A percentile compares a stretch with the other conserved stretches of the same genome.
Evolutionary conservation across 1,140 invertebrate species (phyloP).

Genomic region (Colletes gigas): DNA sequence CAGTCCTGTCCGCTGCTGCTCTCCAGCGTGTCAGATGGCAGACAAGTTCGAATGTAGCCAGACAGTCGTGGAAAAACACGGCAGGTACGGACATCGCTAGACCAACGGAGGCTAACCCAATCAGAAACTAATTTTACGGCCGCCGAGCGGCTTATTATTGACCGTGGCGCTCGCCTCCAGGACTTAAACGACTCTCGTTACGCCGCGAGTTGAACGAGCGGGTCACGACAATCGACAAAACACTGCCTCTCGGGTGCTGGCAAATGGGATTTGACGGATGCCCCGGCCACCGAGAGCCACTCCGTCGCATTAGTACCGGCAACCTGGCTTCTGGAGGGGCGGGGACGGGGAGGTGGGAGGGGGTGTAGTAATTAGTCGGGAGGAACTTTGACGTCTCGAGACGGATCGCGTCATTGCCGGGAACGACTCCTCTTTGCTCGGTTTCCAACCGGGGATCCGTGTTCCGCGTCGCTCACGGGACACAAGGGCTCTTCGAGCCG

Average conservation of each 20-base stretch:
- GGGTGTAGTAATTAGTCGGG: conserved; percentile 36
- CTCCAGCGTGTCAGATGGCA: too few relatives aligned
- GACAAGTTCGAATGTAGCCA: background rate
- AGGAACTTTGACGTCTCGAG: conserved; percentile 47
- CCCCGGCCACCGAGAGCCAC: conserved; percentile 29
- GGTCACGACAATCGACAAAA: background rate
- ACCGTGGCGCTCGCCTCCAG: background rate
- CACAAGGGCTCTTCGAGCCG: background rate
- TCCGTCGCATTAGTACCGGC: conserved; percentile 43
- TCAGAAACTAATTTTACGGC: conserved; percentile 49
- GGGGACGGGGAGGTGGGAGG: background rate
- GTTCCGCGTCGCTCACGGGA: background rate
- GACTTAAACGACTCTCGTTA: conserved; percentile 32
- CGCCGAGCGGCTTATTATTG: conserved; percentile 38
- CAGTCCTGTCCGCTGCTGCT: too few relatives aligned
- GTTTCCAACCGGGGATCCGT: background rate
- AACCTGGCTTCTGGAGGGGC: conserved; percentile 9
- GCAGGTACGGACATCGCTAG: background rate
- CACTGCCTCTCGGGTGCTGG: conserved; percentile 14
- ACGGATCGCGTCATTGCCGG: conserved; percentile 22
- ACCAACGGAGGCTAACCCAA: conserved; percentile 23
- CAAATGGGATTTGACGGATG: conserved; percentile 50
- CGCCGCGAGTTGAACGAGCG: background rate
- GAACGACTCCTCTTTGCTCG: conserved; percentile 3
- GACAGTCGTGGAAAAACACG: background rate